These are phyloP conservation scores for Edolisoma coerulescens DNA, from an alignment of 2,113 vertebrate genomes.

Conservation along the genomic window DNA sequence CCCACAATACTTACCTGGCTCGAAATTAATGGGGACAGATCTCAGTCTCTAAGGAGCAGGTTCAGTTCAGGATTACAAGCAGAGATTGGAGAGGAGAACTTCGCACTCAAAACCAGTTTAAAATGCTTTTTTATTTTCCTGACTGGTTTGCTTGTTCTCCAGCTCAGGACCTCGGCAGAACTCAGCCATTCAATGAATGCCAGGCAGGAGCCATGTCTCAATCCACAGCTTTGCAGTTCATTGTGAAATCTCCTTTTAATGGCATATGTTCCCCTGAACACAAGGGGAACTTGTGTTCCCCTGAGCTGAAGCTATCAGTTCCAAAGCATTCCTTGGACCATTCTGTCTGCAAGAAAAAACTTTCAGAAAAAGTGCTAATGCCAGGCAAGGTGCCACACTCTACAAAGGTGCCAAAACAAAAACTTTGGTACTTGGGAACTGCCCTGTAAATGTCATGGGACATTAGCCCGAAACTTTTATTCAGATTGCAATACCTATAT, in stretches of 20 bases:
- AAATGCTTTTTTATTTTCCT: rapidly evolving
- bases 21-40: neutral
- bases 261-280: neutral
- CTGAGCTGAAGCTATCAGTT: neutral
- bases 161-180: neutral
- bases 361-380: neutral
- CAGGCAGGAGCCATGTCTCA: neutral
- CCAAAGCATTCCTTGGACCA: neutral
- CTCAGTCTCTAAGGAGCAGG: neutral
- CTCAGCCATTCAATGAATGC: neutral
- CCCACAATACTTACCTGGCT: neutral
- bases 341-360: neutral
- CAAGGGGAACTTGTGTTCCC: neutral
- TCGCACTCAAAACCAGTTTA: neutral
- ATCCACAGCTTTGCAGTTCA: neutral
- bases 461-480: neutral
- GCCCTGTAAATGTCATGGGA: neutral
- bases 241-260: neutral
- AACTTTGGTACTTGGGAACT: neutral
- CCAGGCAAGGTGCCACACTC: neutral
- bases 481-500: neutral
- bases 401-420: neutral
- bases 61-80: neutral
- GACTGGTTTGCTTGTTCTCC: neutral
- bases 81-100: neutral